Conservation (phyloP, 2,113 vertebrate species). For the human (Homo sapiens) region GRCh38 chr6:1492501-1493000, state of each 20-base stretch:
- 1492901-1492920: not conserved
- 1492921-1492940: not conserved
- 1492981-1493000: accelerated
- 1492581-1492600: not conserved
- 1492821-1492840: not conserved
- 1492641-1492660: not conserved
- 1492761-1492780: not conserved
- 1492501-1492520: not conserved
- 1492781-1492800: not conserved
- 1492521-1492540: not conserved
- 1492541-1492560: not conserved
- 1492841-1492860: not conserved
- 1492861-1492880: not conserved
- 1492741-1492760: not conserved
- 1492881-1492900: not conserved
- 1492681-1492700: not conserved
- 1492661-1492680: not conserved
- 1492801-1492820: not conserved
- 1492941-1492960: accelerated
- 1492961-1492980: not conserved
- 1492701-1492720: not conserved
- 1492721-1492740: not conserved
- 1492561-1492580: not conserved
- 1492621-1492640: not conserved
- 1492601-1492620: not conserved